Evolutionary conservation across 2,797 vertebrate species (phyloP).

Genomic region (Antennarius maculatus): DNA sequence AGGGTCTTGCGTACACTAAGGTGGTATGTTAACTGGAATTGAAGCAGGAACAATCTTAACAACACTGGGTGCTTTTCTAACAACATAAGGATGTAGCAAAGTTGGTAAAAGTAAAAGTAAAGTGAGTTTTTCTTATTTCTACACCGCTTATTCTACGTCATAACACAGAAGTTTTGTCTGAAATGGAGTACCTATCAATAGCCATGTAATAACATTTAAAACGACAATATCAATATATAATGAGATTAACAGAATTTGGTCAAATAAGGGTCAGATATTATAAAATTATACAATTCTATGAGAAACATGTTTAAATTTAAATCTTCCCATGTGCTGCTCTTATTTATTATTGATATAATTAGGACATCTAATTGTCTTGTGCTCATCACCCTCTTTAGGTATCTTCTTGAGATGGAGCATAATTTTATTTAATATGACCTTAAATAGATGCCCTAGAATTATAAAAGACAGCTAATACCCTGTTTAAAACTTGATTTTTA

Average conservation of each 20-base stretch:
- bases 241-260: too few species aligned
- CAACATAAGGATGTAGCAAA: neutral
- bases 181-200: too few species aligned
- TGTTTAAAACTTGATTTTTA: neutral
- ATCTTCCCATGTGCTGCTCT: too few species aligned
- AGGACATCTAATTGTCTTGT: too few species aligned
- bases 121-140: neutral
- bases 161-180: neutral
- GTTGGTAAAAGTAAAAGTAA: neutral
- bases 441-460: neutral
- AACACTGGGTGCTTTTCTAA: neutral
- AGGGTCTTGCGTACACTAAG: neutral
- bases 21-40: neutral
- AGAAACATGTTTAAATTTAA: too few species aligned
- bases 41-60: neutral
- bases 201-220: too few species aligned
- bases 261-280: too few species aligned
- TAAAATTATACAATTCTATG: neutral
- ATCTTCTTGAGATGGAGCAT: too few species aligned
- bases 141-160: too few species aligned
- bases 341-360: too few species aligned
- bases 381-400: too few species aligned
- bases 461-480: neutral
- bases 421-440: neutral
- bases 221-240: neutral